Conservation (phyloP, 2,113 vertebrate genomes). For the Myotis yumanensis region DNA sequence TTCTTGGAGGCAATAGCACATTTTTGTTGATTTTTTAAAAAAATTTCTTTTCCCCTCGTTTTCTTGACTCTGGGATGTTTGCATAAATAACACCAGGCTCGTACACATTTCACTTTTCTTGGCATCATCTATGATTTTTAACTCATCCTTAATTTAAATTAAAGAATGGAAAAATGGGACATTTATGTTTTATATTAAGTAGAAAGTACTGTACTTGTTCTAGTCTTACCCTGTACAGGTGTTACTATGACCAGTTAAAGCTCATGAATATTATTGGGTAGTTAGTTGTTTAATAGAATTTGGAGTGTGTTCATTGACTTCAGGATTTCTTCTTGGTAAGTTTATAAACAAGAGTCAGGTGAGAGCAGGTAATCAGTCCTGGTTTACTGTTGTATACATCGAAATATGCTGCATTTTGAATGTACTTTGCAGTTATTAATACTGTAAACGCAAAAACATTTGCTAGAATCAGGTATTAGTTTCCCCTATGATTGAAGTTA, state of each 20-base stretch:
- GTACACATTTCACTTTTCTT: background rate
- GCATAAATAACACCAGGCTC: background rate
- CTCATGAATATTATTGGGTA: background rate
- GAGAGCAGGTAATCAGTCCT: background rate
- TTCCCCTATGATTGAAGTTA: background rate
- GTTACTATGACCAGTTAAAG: background rate
- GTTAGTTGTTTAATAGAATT: background rate
- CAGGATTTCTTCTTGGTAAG: background rate
- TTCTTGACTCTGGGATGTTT: background rate
- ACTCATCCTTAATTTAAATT: conserved; percentile 28
- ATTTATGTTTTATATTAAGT: background rate
- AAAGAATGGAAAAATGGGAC: background rate
- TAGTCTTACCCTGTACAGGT: background rate
- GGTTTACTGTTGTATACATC: background rate
- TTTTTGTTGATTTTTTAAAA: background rate
- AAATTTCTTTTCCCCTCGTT: background rate
- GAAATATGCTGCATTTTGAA: background rate
- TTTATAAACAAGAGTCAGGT: background rate
- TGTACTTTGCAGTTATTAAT: background rate
- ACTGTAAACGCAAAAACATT: background rate
- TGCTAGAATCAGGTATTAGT: background rate
- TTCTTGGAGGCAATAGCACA: background rate
- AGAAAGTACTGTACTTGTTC: background rate
- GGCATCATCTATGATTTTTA: background rate
- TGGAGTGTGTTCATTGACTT: background rate